Conservation (phyloP, 92 coral and sea anemone species). For the Porites cylindrica region DNA sequence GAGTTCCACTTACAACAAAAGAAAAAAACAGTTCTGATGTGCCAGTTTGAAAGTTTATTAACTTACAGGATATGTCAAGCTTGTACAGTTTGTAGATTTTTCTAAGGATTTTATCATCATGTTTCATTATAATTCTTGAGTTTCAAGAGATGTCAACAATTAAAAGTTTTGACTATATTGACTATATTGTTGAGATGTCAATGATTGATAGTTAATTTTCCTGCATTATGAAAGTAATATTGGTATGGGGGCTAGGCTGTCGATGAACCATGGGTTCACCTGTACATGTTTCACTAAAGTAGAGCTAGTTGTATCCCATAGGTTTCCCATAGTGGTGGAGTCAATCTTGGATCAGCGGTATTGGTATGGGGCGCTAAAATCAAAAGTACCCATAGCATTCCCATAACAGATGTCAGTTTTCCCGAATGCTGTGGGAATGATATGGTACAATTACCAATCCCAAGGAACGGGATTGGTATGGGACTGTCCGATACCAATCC, state of each 20-base stretch:
- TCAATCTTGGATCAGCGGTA: neutral
- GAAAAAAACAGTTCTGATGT: neutral
- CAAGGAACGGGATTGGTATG: too few relatives aligned
- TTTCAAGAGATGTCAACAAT: neutral
- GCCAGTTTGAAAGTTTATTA: neutral
- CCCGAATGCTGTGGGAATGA: too few relatives aligned
- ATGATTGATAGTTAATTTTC: too few relatives aligned
- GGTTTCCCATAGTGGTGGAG: constrained; percentile 1
- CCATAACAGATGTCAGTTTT: too few relatives aligned
- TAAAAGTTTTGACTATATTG: too few relatives aligned
- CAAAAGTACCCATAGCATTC: too few relatives aligned
- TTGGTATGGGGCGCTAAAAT: too few relatives aligned
- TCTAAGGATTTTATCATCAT: neutral
- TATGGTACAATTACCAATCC: too few relatives aligned
- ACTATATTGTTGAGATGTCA: too few relatives aligned
- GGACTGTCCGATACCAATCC: neutral
- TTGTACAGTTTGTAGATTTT: neutral
- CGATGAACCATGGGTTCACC: neutral
- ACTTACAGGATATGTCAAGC: neutral
- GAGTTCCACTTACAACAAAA: too few relatives aligned
- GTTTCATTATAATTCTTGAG: neutral
- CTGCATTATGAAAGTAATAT: neutral
- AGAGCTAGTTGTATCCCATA: neutral
- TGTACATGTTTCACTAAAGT: neutral
- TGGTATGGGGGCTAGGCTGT: neutral